Base-by-base conservation (phyloP, 2,888 invertebrate species). In the Toxonevra muliebris region DNA sequence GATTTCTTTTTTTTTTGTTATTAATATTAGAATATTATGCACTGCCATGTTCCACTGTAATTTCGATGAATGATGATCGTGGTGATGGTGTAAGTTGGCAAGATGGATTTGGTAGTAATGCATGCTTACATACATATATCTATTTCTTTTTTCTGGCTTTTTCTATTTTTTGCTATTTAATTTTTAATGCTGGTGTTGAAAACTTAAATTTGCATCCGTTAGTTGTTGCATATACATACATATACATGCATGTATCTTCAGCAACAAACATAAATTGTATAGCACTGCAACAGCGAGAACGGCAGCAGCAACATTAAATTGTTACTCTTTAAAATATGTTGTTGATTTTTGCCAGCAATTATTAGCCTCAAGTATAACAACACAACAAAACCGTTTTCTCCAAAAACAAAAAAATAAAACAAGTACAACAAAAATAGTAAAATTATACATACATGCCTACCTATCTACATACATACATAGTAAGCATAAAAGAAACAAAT, bases 161-260 rank as follows among this genome's bases (percentile, higher is more conserved):
- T 62, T 53, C 68, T 73, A 67, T 71, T 74, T 69, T 75, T 65
- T 70, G 71, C 68, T 73, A 71, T 73, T 73, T 76, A 17, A 2
- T 3, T 72, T 77, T 73, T 74, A 54, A 43, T n/a, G 45, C 50
- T 52, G 42, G 59, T 77, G 76, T 74, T 74, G 74, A 75, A 78
- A 78, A 78, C 76, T 78, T 76, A 77, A 78, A 78, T 78, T 78
- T 78, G 77, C 78, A 78, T 78, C 78, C 78, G 79, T 79, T 78
- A 78, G 73, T 13, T 61, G 13, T 7, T 30, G 30, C 30, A 30
- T 30, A 30, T 30, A 30, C 7, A 4, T 20, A 48, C 48, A 50
- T 59, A 59, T 17, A 19, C 40, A 19, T 20, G 11, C 12, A 17
- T 48, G 19, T 9, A 7, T 30, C 2, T 7, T 30, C 30, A 7